Base-by-base conservation (phyloP, 2,113 vertebrate genomes). In the Lanius collurio region DNA sequence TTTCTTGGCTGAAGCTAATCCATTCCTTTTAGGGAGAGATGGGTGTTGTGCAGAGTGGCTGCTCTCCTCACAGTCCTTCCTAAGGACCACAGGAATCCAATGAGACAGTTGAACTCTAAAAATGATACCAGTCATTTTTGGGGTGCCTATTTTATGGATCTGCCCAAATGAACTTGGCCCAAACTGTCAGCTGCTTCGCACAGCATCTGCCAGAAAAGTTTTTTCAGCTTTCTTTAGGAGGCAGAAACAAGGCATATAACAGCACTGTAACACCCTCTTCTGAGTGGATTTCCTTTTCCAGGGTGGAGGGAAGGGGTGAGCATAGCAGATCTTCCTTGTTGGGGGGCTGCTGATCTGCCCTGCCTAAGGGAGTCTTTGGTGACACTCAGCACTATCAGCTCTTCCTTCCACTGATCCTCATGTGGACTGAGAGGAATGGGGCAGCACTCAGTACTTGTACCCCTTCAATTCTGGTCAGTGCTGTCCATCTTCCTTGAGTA, bases 251-350 rank as follows among this genome's bases (percentile, higher is more conserved):
- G 13, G 35, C 14, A 35, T 33, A 24, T 0, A 10, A 35, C 39
- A 79, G 35, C 39, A 83, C 27, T 44, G 15, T 35, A 26, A 4
- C n/a, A 60, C 37, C 33, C 53, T 91, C 49, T 76, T 55, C 31
- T n/a, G 17, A 46, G 42, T 26, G 31, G 13, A 67, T 55, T 78
- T 74, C 26, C n/a, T 59, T 74, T 53, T 13, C 13, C 23, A 77
- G 20, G 8, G 19, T 35, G 24, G 64, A 69, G 21, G 41, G 11
- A 64, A 69, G 16, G 31, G 35, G 16, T 63, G 23, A 81, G 44
- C 41, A 77, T 0, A 37, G 12, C 10, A 62, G 11, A 77, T n/a
- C 26, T 77, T 77, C 37, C 18, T 57, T 44, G 1, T 0, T n/a
- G 21, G 26, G 12, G 17, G 2, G 9, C 15, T 76, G 33, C 53